These are phyloP conservation scores for Saguinus imperator DNA, from an alignment of 2,113 vertebrate species.

Conservation along the genomic window DNA sequence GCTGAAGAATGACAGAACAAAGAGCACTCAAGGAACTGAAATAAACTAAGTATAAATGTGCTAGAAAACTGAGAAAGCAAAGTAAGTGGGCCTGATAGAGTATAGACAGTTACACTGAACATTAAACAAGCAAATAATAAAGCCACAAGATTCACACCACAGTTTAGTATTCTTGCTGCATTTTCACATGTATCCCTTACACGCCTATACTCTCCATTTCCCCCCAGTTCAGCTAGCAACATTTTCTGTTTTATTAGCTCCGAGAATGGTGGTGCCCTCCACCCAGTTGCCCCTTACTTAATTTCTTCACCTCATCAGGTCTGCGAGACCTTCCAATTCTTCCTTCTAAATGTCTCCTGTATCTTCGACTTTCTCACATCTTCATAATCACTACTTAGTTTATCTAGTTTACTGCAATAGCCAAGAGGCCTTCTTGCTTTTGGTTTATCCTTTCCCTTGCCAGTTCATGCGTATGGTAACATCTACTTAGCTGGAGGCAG, in stretches of 20 bases:
- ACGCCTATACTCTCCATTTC: neutral
- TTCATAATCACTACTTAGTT: neutral
- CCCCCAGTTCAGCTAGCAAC: neutral
- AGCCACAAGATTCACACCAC: neutral
- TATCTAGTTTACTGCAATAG: neutral
- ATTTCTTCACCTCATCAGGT: neutral
- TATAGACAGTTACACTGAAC: neutral
- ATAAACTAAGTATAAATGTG: neutral
- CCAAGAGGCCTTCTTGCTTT: neutral
- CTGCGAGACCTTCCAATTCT: neutral
- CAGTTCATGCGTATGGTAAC: neutral
- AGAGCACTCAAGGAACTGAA: neutral
- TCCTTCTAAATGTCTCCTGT: neutral
- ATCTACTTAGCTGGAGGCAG: neutral
- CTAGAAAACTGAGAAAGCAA: neutral
- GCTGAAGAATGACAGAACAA: neutral
- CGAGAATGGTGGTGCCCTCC: neutral
- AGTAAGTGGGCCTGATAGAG: neutral
- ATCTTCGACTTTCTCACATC: neutral
- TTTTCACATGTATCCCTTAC: neutral
- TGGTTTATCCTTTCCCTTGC: neutral
- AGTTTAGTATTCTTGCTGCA: neutral
- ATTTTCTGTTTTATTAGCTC: neutral
- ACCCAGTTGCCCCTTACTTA: neutral
- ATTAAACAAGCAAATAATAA: neutral